Base-by-base conservation (phyloP, 37 sponge, comb jelly and placozoan genomes). In the Crambe crambe region DNA sequence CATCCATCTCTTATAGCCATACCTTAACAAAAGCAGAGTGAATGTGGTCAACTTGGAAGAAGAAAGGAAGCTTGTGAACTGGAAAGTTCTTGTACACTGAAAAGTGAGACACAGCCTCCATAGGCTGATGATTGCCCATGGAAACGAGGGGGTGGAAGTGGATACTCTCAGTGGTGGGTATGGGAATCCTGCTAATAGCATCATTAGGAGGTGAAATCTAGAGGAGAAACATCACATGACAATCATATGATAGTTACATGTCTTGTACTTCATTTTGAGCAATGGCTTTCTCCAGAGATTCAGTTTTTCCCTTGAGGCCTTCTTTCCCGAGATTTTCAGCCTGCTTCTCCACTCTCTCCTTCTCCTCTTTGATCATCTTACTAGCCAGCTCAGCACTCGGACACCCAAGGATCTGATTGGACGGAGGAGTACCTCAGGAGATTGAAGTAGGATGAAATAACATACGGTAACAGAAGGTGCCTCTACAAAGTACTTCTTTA, bases 11-110 rank as follows among this genome's bases (percentile, higher is more conserved):
- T 68, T 37, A 39, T 21, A 35, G 34, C 37, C 32, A 2, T 30
- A 95, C 95, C 81, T 91, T 78, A 25, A 91, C 86, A 73, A 95
- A 95, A 10, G 70, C 76, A 0, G 95, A 86, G 63, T 88, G 90
- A 58, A 95, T 88, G 39, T 91, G 82, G 51, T 91, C 54, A 38
- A 91, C 42, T 64, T 95, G 86, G 18, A 95, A 73, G 43, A 72
- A 74, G 41, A 95, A 91, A 56, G 95, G 93, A 5, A 91, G 9
- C 10, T 65, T 47, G 42, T 74, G 77, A 20, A 94, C 77, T 17
- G 85, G 85, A 1, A 92, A 65, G 26, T 69, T 72, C 58, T 41
- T 22, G 40, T 73, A 74, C 38, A 72, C 83, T 1, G 58, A 10
- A 6, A 78, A 22, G 22, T 51, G 35, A 23, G 36, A 25, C 31